Evolutionary conservation across 2,797 vertebrate genomes (phyloP).

Genomic region (Myotis myotis): DNA sequence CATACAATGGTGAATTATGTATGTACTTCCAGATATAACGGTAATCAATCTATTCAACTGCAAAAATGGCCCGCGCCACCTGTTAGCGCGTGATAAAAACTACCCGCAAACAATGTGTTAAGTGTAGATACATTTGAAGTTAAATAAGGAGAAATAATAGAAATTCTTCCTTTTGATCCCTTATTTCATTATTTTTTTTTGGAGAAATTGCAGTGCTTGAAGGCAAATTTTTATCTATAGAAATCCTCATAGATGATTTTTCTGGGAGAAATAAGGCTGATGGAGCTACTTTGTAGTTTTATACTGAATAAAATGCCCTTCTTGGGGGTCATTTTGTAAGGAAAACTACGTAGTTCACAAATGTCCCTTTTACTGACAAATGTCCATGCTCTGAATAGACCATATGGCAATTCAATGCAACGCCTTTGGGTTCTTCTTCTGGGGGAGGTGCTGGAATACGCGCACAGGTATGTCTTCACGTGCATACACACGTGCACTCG

Average conservation of each 20-base stretch:
- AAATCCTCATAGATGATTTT: neutral
- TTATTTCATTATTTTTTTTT: neutral
- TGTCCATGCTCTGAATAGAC: neutral
- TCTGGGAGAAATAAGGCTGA: neutral
- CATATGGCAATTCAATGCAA: neutral
- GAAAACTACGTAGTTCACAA: neutral
- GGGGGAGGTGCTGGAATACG: neutral
- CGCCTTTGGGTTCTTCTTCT: neutral
- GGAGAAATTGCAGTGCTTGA: neutral
- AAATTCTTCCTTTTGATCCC: neutral
- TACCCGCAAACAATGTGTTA: neutral
- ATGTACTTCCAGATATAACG: too few relatives aligned
- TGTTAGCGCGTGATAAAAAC: too few relatives aligned
- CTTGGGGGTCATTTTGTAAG: neutral
- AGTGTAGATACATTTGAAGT: neutral
- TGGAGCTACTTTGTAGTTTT: neutral
- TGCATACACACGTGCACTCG: too few relatives aligned
- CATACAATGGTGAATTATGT: too few relatives aligned
- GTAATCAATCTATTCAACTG: too few relatives aligned
- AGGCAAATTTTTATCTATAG: neutral
- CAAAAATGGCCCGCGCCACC: too few relatives aligned
- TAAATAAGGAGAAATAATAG: constrained; percentile 1
- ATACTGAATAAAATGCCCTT: neutral
- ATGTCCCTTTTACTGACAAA: neutral
- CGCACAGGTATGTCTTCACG: neutral